These are phyloP conservation scores for Xiphydria camelus DNA, from an alignment of 2,888 invertebrate genomes.

Conservation along the genomic window DNA sequence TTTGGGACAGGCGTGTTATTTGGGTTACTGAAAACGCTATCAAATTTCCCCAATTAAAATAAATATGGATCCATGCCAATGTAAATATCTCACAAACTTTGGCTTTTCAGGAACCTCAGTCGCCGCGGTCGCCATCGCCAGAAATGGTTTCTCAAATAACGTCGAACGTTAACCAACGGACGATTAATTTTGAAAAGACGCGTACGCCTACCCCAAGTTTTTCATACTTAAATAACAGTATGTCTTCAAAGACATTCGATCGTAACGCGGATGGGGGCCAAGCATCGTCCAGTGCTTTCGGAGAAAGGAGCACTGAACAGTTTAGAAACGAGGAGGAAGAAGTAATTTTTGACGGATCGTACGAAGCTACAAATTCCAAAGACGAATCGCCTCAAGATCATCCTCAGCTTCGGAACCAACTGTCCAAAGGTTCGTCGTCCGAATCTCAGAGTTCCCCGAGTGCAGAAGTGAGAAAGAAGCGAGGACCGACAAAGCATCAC, in stretches of 20 bases:
- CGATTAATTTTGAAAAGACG: too few relatives aligned
- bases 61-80: too few relatives aligned
- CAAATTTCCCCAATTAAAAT: too few relatives aligned
- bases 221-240: neutral
- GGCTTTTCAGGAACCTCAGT: neutral
- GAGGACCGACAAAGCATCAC: constrained; percentile 13
- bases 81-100: too few relatives aligned
- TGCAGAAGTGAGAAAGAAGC: neutral
- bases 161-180: too few relatives aligned
- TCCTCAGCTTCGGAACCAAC: neutral
- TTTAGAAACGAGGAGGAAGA: neutral
- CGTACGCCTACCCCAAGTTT: neutral
- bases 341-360: neutral
- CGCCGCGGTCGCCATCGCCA: too few relatives aligned
- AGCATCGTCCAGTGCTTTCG: neutral
- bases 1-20: too few relatives aligned
- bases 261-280: neutral
- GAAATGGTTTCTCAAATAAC: too few relatives aligned
- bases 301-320: neutral
- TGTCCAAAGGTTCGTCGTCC: neutral
- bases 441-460: constrained; percentile 17
- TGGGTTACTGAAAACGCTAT: too few relatives aligned
- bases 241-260: neutral
- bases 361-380: neutral
- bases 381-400: neutral